Evolutionary conservation across 2,113 vertebrate genomes (phyloP), one percentile per base, ranked within the genome.

Genomic region (Hypanus sabinus): DNA sequence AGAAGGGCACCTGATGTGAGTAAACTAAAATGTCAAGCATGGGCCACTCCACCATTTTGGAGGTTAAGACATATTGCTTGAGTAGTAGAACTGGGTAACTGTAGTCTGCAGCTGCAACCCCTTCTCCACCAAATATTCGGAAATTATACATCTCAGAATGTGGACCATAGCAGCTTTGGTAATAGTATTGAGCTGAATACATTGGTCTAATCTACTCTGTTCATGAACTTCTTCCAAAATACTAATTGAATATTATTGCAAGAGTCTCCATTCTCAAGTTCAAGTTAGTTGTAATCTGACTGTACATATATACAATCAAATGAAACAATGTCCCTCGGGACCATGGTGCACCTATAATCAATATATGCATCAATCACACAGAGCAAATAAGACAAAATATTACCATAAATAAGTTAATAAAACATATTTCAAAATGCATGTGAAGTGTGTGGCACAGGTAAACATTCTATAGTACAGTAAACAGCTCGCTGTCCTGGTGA

Each of bases 141-240:
- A 62, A 88, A 88, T 88, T 88, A 65, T 33, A 33, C 57, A 88
- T n/a, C 85, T 88, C 85, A 65, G 60, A 88, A 88, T 65, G 57
- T 88, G 65, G 65, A 88, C 60, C 85, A 88, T 33, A 88, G 65
- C 60, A 88, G 85, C 85, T 88, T 87, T 30, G 60, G 27, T 57
- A 60, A 57, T 60, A 60, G 83, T 60, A 60, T 60, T 87, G 46
- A 87, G 83, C 24, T 60, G 83, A 87, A 87, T 87, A 60, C 57
- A 60, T 87, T 55, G 10, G 12, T 60, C 60, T n/a, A 57, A 87
- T 30, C 24, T 85, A 57, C 55, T 85, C 8, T 30, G 24, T 60
- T 60, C 46, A 14, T 87, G 83, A 87, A 62, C 27, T 60, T 30
- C 3, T 3, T 65, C 85, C 85, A 90, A 88, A 88, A 90, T 6